Evolutionary conservation across 2,888 invertebrate genomes (phyloP).

Genomic region (Eupithecia vulgata): DNA sequence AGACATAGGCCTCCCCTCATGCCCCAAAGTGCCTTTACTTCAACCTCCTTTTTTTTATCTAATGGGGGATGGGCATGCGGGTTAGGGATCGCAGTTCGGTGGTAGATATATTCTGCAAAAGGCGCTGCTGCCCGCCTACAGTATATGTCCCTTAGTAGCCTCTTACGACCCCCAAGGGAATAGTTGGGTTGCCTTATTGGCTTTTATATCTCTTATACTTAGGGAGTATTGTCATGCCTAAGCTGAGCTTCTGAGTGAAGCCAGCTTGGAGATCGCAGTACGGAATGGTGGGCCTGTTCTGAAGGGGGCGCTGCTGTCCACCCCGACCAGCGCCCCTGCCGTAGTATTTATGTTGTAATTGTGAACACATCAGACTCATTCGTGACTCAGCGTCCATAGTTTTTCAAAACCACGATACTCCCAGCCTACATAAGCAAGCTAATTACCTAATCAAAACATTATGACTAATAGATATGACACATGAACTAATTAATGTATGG

Average conservation of each 20-base stretch:
- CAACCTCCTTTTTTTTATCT: too few species aligned
- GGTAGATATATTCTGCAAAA: too few species aligned
- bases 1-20: neutral
- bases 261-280: neutral
- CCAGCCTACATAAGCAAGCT: neutral
- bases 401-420: neutral
- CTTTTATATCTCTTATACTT: too few species aligned
- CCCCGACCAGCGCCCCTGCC: neutral
- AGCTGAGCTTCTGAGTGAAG: neutral
- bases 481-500: slow-evolving; percentile 15
- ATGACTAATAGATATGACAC: slow-evolving; percentile 33
- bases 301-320: neutral
- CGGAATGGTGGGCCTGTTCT: neutral
- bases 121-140: too few species aligned
- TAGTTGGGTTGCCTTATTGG: too few species aligned
- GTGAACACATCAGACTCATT: neutral
- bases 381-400: slow-evolving; percentile 27
- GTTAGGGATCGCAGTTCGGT: too few species aligned
- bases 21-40: neutral
- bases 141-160: too few species aligned
- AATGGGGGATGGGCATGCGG: too few species aligned
- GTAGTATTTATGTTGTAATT: neutral
- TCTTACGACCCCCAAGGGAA: too few species aligned
- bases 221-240: neutral
- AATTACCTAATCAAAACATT: slow-evolving; percentile 33